A percentile compares a stretch with the other conserved stretches of the same genome.
Evolutionary conservation across 1,140 invertebrate genomes (phyloP).

Genomic region (Fopius arisanus): DNA sequence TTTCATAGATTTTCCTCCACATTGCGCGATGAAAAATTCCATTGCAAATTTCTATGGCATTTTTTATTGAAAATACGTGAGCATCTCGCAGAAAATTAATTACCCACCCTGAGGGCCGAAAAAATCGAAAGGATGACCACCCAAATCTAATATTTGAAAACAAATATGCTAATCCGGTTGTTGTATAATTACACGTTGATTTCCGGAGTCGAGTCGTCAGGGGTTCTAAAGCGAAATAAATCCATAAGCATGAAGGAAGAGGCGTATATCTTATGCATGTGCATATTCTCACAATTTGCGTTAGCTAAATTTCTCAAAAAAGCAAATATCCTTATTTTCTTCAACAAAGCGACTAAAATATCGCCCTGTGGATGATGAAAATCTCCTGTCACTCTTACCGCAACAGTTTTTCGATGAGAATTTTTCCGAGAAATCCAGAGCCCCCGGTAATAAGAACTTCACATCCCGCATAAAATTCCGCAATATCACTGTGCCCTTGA

Average conservation of each 20-base stretch:
- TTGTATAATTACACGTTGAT: conserved; percentile 15
- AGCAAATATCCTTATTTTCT: not conserved
- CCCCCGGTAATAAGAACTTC: conserved; percentile 65
- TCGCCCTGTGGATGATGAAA: not conserved
- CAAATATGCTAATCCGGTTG: conserved; percentile 10
- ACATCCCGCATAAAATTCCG: conserved; percentile 44
- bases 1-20: no score
- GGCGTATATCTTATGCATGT: not conserved
- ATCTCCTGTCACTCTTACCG: conserved; percentile 42
- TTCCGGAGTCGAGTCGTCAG: conserved; percentile 24
- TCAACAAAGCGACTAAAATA: not conserved
- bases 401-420: conserved; percentile 74
- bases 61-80: no score
- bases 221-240: not conserved
- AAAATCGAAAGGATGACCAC: not conserved
- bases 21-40: no score
- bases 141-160: not conserved
- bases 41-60: no score
- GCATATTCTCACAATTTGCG: not conserved
- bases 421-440: conserved; percentile 76
- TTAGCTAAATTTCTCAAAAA: not conserved
- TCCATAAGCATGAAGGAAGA: conserved; percentile 27
- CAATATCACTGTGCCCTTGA: conserved; percentile 45
- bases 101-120: no score
- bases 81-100: no score